Conservation (phyloP, 2,888 invertebrate genomes). For the Cheilosia pagana region DNA sequence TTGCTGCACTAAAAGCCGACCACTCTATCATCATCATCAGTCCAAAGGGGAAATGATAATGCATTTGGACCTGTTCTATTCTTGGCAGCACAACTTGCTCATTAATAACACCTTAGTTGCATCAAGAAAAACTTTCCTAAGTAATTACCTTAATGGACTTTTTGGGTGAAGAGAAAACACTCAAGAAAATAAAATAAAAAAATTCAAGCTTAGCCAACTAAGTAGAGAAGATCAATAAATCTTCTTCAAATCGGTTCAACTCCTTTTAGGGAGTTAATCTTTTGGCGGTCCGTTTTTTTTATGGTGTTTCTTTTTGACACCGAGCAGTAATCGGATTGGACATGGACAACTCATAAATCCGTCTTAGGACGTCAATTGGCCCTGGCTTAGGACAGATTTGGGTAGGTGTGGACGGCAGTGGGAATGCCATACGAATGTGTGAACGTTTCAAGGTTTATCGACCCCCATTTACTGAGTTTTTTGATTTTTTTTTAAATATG, state of each 20-base stretch:
- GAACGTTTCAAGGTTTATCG: too few relatives aligned
- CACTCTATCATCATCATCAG: not conserved
- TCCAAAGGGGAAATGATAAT: conserved; percentile 11
- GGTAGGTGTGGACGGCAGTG: too few relatives aligned
- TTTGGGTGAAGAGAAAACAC: not conserved
- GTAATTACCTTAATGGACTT: conserved; percentile 48
- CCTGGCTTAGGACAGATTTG: too few relatives aligned
- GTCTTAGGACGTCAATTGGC: too few relatives aligned
- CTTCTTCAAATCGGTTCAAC: conserved; percentile 19
- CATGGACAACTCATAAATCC: too few relatives aligned
- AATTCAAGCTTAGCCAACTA: not conserved
- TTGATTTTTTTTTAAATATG: too few relatives aligned
- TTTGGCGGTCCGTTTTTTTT: conserved; percentile 6
- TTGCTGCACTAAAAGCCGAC: not conserved
- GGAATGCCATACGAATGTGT: too few relatives aligned
- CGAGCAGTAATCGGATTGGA: too few relatives aligned
- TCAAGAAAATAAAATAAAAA: not conserved
- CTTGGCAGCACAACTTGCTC: not conserved
- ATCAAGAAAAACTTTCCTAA: conserved; percentile 9
- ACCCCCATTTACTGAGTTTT: too few relatives aligned
- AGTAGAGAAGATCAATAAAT: conserved; percentile 35
- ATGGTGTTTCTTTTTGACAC: too few relatives aligned
- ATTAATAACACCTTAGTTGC: conserved; percentile 38
- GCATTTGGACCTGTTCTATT: conserved; percentile 14
- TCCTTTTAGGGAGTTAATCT: conserved; percentile 33